Evolutionary conservation across 1,140 invertebrate species (phyloP), one percentile per base, ranked within the genome.

Genomic region (Drosophila grimshawi): DNA sequence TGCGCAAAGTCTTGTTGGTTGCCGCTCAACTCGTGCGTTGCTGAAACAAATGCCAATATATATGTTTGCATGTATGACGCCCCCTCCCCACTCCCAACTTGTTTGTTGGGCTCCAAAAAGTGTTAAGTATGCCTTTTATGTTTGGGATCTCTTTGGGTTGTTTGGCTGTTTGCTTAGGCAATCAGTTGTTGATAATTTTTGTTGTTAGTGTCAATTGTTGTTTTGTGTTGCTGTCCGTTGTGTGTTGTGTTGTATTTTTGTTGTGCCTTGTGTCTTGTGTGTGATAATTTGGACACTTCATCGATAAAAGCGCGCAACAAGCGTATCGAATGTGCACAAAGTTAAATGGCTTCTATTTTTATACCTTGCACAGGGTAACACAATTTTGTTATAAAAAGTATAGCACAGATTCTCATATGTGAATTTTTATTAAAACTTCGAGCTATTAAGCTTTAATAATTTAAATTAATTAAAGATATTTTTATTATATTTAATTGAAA

Each of bases 21-120:
- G 39, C 55, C 62, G 69, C 71, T 86, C 76, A 74, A 81, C 82
- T 86, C 82, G 82, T 86, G 82, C 82, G 82, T 86, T 73, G 79
- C 82, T 81, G 85, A 88, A 88, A 88, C 85, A 88, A 88, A 89
- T 89, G 85, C 74, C 85, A 83, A 79, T 82, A 64, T 48, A 48
- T 46, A 35, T 32, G 3, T n/a, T n/a, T n/a, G 53, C 53, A 56
- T 70, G 61, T 62, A 33, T 60, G 65, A 46, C 19, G 52, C 33
- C 29, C 53, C 7, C 8, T 48, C 19, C 46, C 11, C 48, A 7
- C 8, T 32, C 6, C 7, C 11, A 8, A 33, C 82, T 83, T 76
- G 83, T 86, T 86, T 78, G 85, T 89, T 88, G 80, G 85, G 83
- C 85, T 88, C 83, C 83, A 89, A 89, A 88, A 88, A 88, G 85